A percentile compares a stretch with the other conserved stretches of the same genome.
Conservation (phyloP, 2,888 invertebrate species). For the Clunio marinus region DNA sequence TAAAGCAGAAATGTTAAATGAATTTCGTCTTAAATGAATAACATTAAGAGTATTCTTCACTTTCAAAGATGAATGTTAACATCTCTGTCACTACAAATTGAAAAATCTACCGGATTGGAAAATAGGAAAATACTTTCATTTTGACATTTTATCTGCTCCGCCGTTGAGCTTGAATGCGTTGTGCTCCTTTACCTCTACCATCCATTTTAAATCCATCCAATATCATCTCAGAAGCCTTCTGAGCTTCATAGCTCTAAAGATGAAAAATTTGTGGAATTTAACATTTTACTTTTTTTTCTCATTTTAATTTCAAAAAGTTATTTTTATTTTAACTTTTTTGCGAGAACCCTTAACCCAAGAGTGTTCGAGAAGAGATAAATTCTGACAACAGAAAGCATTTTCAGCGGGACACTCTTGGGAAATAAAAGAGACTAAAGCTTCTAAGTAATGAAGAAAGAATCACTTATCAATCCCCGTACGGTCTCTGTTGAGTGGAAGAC, state of each 20-base stretch:
- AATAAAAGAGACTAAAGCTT: background rate
- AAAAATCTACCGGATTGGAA: conserved; percentile 16
- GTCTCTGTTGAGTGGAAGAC: background rate
- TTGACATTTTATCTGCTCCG: conserved; percentile 17
- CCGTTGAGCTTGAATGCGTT: background rate
- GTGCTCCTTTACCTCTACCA: background rate
- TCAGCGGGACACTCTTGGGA: background rate
- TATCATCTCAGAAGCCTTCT: too few species aligned
- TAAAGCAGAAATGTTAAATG: too few species aligned
- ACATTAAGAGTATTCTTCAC: too few species aligned
- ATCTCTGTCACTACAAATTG: conserved; percentile 11
- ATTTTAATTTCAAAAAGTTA: background rate
- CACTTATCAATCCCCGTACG: conserved; percentile 15
- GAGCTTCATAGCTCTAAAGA: too few species aligned
- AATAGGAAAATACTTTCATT: conserved; percentile 20
- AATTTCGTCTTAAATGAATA: too few species aligned
- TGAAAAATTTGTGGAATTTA: background rate
- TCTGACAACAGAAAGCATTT: conserved; percentile 16
- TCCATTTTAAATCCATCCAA: too few species aligned
- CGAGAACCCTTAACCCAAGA: background rate
- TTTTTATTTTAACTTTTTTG: background rate
- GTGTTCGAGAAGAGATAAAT: conserved; percentile 10
- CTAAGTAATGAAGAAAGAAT: background rate
- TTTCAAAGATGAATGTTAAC: too few species aligned
- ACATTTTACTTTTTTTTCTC: too few species aligned